Conservation (phyloP, 1,140 invertebrate genomes). For the Dryas iulia region DNA sequence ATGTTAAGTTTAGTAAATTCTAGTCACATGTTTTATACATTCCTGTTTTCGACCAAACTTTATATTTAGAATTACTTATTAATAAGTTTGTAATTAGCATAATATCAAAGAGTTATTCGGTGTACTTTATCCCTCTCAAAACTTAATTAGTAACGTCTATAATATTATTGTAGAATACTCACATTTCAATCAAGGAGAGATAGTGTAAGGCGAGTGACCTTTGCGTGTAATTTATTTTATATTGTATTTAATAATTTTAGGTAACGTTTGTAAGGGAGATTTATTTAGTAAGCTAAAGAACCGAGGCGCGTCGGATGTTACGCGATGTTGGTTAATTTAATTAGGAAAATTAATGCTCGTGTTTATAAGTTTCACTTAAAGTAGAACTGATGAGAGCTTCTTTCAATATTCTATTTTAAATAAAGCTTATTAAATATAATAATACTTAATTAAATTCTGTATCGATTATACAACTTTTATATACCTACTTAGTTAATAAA, state of each 20-base stretch:
- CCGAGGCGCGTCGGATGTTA: constrained; percentile 44
- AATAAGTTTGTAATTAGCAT: constrained; percentile 42
- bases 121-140: constrained; percentile 12
- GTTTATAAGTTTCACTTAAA: constrained; percentile 35
- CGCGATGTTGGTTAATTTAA: constrained; percentile 65
- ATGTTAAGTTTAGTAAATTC: constrained; percentile 79
- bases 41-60: constrained; percentile 78
- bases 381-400: constrained; percentile 16
- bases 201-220: constrained; percentile 17
- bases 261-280: constrained; percentile 28
- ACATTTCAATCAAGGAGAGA: constrained; percentile 6
- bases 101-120: constrained; percentile 20
- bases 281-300: constrained; percentile 27
- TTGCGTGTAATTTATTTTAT: constrained; percentile 25
- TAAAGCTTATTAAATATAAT: neutral
- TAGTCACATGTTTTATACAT: constrained; percentile 78
- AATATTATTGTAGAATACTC: constrained; percentile 18
- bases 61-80: constrained; percentile 45
- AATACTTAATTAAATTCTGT: neutral
- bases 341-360: constrained; percentile 61
- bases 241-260: constrained; percentile 26
- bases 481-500: neutral
- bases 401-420: neutral
- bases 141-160: constrained; percentile 7
- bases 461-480: neutral